Evolutionary conservation across 2,888 invertebrate species (phyloP).

Genomic region (Tetragnatha montana): DNA sequence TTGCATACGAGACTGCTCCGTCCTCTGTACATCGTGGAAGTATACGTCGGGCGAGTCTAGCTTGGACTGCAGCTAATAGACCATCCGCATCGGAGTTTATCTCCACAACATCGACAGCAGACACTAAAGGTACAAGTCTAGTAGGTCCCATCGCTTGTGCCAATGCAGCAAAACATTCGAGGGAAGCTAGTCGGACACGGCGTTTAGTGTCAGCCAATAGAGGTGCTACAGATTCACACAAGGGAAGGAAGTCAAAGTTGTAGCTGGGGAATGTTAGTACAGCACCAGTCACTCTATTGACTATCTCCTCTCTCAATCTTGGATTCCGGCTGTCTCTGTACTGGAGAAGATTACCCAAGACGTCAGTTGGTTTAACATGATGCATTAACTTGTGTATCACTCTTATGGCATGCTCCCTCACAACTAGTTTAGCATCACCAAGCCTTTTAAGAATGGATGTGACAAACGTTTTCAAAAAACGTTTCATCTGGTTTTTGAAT

Average conservation of each 20-base stretch:
- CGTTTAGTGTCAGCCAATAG: conserved; percentile 81
- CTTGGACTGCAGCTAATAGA: conserved; percentile 82
- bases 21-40: conserved; percentile 83
- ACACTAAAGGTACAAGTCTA: conserved; percentile 79
- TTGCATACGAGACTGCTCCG: conserved; percentile 85
- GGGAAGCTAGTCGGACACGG: conserved; percentile 85
- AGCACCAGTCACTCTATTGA: conserved; percentile 86
- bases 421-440: conserved; percentile 78
- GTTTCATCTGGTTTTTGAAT: conserved; percentile 76
- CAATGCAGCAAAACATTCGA: conserved; percentile 87
- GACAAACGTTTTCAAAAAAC: conserved; percentile 78
- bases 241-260: conserved; percentile 80
- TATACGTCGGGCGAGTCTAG: conserved; percentile 84
- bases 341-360: conserved; percentile 79
- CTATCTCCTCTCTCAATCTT: conserved; percentile 84
- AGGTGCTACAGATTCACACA: conserved; percentile 78
- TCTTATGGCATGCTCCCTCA: conserved; percentile 78
- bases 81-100: conserved; percentile 76
- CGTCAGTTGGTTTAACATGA: conserved; percentile 78
- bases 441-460: conserved; percentile 77
- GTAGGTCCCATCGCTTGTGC: conserved; percentile 83
- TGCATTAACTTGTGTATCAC: conserved; percentile 79
- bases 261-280: conserved; percentile 87
- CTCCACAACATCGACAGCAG: conserved; percentile 78
- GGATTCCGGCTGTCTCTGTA: conserved; percentile 78